These are phyloP conservation scores for Icerya purchasi DNA, from an alignment of 2,888 invertebrate species.

Conservation along the genomic window DNA sequence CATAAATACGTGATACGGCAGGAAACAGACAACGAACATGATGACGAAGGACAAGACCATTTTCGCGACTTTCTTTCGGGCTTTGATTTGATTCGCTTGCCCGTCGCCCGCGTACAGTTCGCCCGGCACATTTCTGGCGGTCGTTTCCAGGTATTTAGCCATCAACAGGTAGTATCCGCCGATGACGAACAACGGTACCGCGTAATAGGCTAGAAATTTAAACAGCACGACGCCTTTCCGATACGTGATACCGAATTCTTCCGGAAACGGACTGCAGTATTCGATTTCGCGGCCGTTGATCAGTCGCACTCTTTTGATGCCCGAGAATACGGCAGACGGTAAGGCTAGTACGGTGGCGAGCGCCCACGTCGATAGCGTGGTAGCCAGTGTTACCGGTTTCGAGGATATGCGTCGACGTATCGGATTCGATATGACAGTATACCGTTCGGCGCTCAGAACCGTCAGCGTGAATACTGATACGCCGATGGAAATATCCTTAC, in stretches of 20 bases:
- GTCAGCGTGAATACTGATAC: slow-evolving; percentile 84
- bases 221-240: slow-evolving; percentile 40
- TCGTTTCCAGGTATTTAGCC: slow-evolving; percentile 62
- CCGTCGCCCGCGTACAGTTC: slow-evolving; percentile 35
- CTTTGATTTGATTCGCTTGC: slow-evolving; percentile 27
- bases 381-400: slow-evolving; percentile 49
- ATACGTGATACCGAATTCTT: slow-evolving; percentile 35
- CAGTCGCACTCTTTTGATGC: slow-evolving; percentile 27
- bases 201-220: slow-evolving; percentile 54
- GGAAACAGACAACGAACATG: slow-evolving; percentile 69
- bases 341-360: slow-evolving; percentile 52
- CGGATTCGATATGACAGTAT: slow-evolving; percentile 78
- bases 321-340: slow-evolving; percentile 53
- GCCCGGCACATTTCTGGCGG: slow-evolving; percentile 59
- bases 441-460: slow-evolving; percentile 71
- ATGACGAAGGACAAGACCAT: slow-evolving; percentile 79
- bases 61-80: slow-evolving; percentile 37
- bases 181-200: slow-evolving; percentile 61
- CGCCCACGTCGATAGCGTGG: slow-evolving; percentile 56
- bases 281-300: slow-evolving; percentile 30
- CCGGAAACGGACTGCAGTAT: slow-evolving; percentile 55
- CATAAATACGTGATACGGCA: slow-evolving; percentile 63
- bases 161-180: slow-evolving; percentile 71
- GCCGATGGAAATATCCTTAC: slow-evolving; percentile 72
- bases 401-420: slow-evolving; percentile 53